A percentile compares a stretch with the other conserved stretches of the same genome.
Evolutionary conservation across 2,888 invertebrate genomes (phyloP).

Genomic region (Neria commutata): DNA sequence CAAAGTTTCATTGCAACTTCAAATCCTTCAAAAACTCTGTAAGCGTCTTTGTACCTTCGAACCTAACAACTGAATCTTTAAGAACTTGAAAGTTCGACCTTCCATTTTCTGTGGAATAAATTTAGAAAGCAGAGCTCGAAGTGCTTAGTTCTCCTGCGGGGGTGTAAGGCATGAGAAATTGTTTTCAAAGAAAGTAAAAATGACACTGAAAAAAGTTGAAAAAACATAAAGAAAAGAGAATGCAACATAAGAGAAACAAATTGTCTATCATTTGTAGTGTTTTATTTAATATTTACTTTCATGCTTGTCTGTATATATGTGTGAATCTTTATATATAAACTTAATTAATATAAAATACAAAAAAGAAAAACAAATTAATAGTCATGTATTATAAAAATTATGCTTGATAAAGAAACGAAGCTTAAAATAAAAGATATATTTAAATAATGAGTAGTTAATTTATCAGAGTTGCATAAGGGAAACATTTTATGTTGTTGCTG

Average conservation of each 20-base stretch:
- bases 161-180: no score
- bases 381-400: conserved; percentile 6
- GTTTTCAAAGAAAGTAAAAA: conserved; percentile 16
- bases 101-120: no score
- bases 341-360: conserved; percentile 35
- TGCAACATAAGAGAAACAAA: conserved; percentile 14
- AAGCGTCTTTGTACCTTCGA: no score
- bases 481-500: conserved; percentile 32
- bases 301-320: conserved; percentile 41
- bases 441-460: conserved; percentile 43
- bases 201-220: conserved; percentile 4
- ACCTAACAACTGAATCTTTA: no score
- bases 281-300: conserved; percentile 27
- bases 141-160: no score
- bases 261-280: conserved; percentile 32
- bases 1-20: no score
- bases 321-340: conserved; percentile 38
- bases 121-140: no score
- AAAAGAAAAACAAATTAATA: conserved; percentile 17
- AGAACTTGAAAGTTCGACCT: no score
- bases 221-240: conserved; percentile 5
- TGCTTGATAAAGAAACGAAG: not conserved
- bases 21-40: no score
- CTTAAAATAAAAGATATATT: conserved; percentile 21
- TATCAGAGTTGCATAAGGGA: conserved; percentile 26